Evolutionary conservation across 2,113 vertebrate genomes (phyloP).

Genomic region (Archocentrus centrarchus): DNA sequence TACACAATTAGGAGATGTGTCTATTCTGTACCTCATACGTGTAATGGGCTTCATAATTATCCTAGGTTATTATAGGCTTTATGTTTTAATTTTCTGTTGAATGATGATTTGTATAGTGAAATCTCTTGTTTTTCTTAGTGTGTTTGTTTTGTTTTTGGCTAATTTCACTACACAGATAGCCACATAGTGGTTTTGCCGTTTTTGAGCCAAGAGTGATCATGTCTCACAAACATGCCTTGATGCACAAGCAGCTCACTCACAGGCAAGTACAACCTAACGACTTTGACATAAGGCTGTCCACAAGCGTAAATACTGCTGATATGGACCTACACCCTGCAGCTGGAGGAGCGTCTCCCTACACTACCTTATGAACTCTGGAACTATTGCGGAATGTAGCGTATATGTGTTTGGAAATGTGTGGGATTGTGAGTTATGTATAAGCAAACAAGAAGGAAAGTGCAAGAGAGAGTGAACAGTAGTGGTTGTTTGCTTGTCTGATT

Average conservation of each 20-base stretch:
- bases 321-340: neutral
- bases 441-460: slow-evolving; percentile 4
- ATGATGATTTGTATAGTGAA: neutral
- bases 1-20: too few relatives aligned
- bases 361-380: slow-evolving; percentile 20
- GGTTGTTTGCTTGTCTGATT: slow-evolving; percentile 24
- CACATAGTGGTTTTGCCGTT: neutral
- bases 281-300: neutral
- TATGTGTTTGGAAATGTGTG: slow-evolving; percentile 18
- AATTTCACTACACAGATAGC: rapidly evolving
- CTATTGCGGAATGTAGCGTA: slow-evolving; percentile 54
- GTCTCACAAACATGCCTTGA: neutral
- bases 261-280: neutral
- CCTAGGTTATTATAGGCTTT: neutral
- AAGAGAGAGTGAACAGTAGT: neutral
- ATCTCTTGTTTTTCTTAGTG: neutral
- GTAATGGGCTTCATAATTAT: neutral
- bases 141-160: neutral
- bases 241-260: neutral
- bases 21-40: neutral
- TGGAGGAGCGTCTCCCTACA: neutral
- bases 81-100: neutral
- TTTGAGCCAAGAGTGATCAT: slow-evolving; percentile 23
- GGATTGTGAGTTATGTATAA: slow-evolving; percentile 6
- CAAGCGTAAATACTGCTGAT: neutral